Evolutionary conservation across 2,797 vertebrate genomes (phyloP).

Genomic region (Gallinago solitaria): DNA sequence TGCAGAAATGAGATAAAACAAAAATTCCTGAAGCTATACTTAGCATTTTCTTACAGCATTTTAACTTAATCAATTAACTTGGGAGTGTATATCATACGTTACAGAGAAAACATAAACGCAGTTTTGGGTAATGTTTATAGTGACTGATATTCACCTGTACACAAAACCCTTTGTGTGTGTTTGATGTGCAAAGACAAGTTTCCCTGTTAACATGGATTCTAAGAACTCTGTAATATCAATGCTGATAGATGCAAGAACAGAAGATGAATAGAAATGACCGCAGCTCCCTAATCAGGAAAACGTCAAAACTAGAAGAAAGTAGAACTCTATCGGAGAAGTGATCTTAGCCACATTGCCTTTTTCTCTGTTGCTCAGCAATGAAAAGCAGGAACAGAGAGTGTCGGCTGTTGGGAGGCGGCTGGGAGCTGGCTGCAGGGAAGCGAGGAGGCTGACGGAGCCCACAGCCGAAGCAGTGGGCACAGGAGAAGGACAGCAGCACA

Average conservation of each 20-base stretch:
- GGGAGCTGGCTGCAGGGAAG: neutral
- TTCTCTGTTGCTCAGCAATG: neutral
- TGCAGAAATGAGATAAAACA: slow-evolving; percentile 65
- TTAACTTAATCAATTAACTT: neutral
- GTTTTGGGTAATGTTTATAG: neutral
- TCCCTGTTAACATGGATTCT: neutral
- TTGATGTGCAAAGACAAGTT: neutral
- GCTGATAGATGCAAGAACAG: neutral
- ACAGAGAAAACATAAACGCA: neutral
- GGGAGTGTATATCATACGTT: neutral
- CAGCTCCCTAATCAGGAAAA: neutral
- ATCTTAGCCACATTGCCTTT: neutral
- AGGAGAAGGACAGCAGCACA: neutral
- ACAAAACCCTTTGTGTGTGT: neutral
- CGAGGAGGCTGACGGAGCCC: neutral
- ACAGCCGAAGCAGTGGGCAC: neutral
- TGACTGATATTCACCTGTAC: neutral
- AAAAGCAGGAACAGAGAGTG: neutral
- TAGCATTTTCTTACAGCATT: neutral
- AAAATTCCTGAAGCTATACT: neutral
- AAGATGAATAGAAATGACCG: neutral
- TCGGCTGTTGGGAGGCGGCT: neutral
- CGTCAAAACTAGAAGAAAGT: neutral
- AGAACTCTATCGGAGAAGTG: neutral
- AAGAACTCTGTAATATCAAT: neutral